Conservation (phyloP, 2,888 invertebrate species). For the Scelioninae gen. 2 region DNA sequence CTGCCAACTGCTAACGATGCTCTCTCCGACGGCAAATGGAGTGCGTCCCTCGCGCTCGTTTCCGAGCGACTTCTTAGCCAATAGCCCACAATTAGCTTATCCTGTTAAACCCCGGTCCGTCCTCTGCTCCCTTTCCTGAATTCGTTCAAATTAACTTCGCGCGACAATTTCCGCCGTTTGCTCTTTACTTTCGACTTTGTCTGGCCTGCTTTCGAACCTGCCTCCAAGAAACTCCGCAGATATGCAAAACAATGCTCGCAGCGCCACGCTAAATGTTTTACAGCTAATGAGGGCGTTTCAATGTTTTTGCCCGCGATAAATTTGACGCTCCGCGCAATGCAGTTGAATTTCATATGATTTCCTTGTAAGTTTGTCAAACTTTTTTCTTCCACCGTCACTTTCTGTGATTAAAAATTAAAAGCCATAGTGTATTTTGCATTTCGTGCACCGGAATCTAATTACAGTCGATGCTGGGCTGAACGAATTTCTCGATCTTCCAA, state of each 20-base stretch:
- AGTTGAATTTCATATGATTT: slow-evolving; percentile 30
- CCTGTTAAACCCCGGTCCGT: slow-evolving; percentile 74
- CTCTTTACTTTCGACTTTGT: slow-evolving; percentile 61
- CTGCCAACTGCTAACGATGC: slow-evolving; percentile 74
- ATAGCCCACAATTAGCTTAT: slow-evolving; percentile 76
- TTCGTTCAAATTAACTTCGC: slow-evolving; percentile 74
- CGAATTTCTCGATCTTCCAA: too few species aligned
- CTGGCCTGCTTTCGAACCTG: slow-evolving; percentile 64
- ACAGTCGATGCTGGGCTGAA: too few species aligned
- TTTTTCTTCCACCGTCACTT: too few species aligned
- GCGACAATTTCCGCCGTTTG: slow-evolving; percentile 65
- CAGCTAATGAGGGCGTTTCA: slow-evolving; percentile 58
- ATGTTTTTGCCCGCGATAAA: slow-evolving; percentile 47
- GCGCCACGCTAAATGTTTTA: slow-evolving; percentile 56
- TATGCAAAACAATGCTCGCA: slow-evolving; percentile 58
- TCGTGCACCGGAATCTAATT: too few species aligned
- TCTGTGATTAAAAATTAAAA: too few species aligned
- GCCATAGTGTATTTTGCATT: too few species aligned
- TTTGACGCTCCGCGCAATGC: slow-evolving; percentile 33
- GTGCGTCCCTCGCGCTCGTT: slow-evolving; percentile 62
- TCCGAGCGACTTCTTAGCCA: slow-evolving; percentile 74
- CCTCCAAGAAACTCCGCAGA: slow-evolving; percentile 54
- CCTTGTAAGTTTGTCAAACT: too few species aligned
- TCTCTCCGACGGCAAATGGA: slow-evolving; percentile 63
- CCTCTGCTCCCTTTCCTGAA: slow-evolving; percentile 68